Conservation (phyloP, 2,888 invertebrate species). For the Agriopis marginaria region DNA sequence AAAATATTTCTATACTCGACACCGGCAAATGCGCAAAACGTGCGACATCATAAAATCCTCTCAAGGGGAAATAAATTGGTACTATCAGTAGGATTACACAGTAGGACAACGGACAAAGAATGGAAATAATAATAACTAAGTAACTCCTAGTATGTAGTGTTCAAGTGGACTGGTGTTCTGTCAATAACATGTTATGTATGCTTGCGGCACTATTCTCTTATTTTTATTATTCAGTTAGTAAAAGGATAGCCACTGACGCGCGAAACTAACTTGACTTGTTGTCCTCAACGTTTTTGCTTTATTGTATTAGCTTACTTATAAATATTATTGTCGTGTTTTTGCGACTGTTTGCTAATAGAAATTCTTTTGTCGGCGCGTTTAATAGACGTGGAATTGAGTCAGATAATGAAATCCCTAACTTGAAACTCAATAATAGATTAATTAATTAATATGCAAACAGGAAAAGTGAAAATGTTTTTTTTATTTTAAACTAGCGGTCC, state of each 20-base stretch:
- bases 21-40: too few relatives aligned
- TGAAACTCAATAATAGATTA: conserved; percentile 6
- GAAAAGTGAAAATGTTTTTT: background rate
- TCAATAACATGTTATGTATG: conserved; percentile 4
- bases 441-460: background rate
- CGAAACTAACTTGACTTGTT: conserved; percentile 75
- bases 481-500: too few relatives aligned
- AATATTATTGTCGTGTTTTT: conserved; percentile 22
- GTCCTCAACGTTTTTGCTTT: conserved; percentile 62
- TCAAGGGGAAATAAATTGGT: too few relatives aligned
- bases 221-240: conserved; percentile 79
- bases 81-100: too few relatives aligned
- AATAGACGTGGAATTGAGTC: background rate
- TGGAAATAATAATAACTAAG: too few relatives aligned
- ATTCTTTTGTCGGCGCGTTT: background rate
- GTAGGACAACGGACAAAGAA: too few relatives aligned
- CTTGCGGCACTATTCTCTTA: conserved; percentile 58
- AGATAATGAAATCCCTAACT: background rate
- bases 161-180: conserved; percentile 10
- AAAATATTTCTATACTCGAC: too few relatives aligned
- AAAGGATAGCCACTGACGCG: conserved; percentile 71
- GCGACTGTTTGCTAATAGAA: conserved; percentile 1
- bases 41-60: too few relatives aligned
- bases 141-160: background rate
- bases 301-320: conserved; percentile 60